Evolutionary conservation across 2,113 vertebrate genomes (phyloP).

Genomic region (Eolophus roseicapilla): DNA sequence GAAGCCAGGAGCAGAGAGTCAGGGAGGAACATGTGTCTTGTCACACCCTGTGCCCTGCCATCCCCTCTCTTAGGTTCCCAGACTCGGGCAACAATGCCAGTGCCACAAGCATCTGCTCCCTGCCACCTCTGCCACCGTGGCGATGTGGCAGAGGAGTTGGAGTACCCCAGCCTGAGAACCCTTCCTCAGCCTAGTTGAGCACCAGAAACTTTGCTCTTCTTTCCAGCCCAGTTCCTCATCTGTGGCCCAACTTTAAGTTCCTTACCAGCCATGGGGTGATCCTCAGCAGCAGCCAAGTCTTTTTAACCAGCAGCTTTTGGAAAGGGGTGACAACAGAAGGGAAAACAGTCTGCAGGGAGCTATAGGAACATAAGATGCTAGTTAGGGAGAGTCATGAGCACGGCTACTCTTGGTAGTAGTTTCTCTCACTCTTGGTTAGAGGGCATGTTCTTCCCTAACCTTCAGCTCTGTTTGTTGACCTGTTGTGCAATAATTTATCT

Average conservation of each 20-base stretch:
- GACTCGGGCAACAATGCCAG: neutral
- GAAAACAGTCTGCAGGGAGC: neutral
- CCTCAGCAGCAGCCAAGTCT: neutral
- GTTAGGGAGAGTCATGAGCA: neutral
- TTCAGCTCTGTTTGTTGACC: neutral
- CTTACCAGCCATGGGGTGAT: neutral
- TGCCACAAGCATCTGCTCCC: fast-evolving
- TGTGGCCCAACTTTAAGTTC: neutral
- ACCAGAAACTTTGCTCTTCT: neutral
- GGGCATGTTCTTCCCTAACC: neutral
- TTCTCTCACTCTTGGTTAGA: neutral
- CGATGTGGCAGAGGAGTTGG: neutral
- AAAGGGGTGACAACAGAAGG: neutral
- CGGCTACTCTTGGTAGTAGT: neutral
- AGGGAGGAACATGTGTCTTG: neutral
- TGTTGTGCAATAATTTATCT: neutral
- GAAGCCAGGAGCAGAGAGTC: neutral
- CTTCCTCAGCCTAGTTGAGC: neutral
- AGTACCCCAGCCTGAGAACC: neutral
- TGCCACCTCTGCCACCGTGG: neutral
- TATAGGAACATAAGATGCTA: fast-evolving
- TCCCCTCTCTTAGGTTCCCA: neutral
- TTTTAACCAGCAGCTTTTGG: neutral
- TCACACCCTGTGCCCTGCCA: neutral
- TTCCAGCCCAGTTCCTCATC: neutral